These are phyloP conservation scores for Manacus vitellinus DNA, from an alignment of 2,113 vertebrate genomes.

Conservation along the genomic window DNA sequence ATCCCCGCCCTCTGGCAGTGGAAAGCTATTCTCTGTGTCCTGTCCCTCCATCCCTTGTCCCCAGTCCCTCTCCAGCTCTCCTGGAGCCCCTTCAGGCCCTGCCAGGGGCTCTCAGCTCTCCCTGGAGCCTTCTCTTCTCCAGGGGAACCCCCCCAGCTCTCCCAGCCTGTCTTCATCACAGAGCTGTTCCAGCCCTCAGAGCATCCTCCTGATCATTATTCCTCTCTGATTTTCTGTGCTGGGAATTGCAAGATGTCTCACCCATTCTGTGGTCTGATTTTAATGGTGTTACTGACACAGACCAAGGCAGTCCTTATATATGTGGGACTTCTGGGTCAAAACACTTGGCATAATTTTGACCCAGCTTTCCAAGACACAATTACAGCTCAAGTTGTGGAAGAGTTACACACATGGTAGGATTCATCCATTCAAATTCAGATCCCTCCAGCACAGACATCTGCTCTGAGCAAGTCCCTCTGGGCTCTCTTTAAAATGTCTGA, in stretches of 20 bases:
- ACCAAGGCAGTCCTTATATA: too few species aligned
- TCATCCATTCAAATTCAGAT: background rate
- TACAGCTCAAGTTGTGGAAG: background rate
- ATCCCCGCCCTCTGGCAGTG: fast-evolving
- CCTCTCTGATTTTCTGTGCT: background rate
- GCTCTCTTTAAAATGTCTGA: background rate
- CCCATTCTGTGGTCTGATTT: background rate
- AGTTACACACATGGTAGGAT: background rate
- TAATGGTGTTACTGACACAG: background rate
- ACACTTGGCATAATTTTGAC: background rate
- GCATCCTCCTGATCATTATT: background rate
- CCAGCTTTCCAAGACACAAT: background rate
- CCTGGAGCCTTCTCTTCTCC: background rate
- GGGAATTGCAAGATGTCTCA: background rate
- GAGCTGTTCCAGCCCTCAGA: background rate
- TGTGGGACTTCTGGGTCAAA: background rate
- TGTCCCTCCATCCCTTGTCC: background rate
- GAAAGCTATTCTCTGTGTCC: background rate
- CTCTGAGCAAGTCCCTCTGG: background rate
- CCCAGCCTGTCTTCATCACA: background rate
- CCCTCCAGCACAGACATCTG: background rate
- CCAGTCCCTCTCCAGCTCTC: background rate
- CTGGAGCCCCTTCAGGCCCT: background rate
- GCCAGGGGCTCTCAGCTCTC: fast-evolving
- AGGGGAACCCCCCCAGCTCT: background rate